Percentiles rank a stretch among this genome's conserved stretches.
Conservation (phyloP, 1,140 invertebrate genomes). For the Varroa destructor region DNA sequence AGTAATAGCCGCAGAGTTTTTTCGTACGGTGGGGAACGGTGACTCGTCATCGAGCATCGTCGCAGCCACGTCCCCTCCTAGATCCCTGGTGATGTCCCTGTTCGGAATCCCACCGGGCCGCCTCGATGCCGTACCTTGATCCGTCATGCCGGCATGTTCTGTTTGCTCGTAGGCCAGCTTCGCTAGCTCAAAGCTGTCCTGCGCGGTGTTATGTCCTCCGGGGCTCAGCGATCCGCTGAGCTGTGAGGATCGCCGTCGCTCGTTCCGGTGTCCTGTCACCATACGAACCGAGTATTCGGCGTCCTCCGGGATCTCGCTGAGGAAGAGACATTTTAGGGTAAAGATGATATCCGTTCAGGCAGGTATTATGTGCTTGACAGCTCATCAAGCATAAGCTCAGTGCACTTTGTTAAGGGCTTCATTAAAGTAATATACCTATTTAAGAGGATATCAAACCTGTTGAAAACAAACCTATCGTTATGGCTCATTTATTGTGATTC, state of each 20-base stretch:
- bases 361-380: too few relatives aligned
- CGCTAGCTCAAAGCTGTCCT: conserved; percentile 27
- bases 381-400: too few relatives aligned
- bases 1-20: conserved; percentile 16
- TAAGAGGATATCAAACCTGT: too few relatives aligned
- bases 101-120: conserved; percentile 37
- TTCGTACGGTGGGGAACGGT: conserved; percentile 21
- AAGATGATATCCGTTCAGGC: too few relatives aligned
- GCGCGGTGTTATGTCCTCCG: background rate
- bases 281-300: conserved; percentile 27
- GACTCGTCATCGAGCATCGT: conserved; percentile 29
- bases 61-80: conserved; percentile 31
- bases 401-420: too few relatives aligned
- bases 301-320: conserved; percentile 20
- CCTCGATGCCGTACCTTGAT: conserved; percentile 22
- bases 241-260: conserved; percentile 24
- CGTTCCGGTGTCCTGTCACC: conserved; percentile 1
- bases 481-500: too few relatives aligned
- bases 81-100: conserved; percentile 32
- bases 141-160: conserved; percentile 28
- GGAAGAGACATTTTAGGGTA: background rate
- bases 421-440: too few relatives aligned
- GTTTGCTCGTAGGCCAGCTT: conserved; percentile 27
- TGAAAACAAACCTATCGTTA: too few relatives aligned
- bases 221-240: conserved; percentile 18